Conservation (phyloP, 1,140 invertebrate species). For the Rhagoletis pomonella region DNA sequence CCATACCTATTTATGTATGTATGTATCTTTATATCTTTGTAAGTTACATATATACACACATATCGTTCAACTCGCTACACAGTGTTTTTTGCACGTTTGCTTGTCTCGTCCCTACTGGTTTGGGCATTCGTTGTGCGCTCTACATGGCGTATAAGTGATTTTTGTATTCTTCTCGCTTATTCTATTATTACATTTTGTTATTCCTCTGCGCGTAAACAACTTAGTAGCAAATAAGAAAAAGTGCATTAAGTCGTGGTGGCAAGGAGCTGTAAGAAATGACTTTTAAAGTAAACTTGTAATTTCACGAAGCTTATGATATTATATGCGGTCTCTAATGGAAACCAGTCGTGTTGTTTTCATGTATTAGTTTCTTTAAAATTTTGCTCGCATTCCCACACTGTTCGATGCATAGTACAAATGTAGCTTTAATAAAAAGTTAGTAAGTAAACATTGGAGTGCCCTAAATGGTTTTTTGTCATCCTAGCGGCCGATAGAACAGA, state of each 20-base stretch:
- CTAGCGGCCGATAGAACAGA: too few relatives aligned
- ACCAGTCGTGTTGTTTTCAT: too few relatives aligned
- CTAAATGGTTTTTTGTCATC: too few relatives aligned
- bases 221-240: not conserved
- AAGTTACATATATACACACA: not conserved
- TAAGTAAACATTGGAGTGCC: too few relatives aligned
- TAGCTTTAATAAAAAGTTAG: too few relatives aligned
- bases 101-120: not conserved
- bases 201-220: not conserved
- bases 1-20: not conserved
- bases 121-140: not conserved
- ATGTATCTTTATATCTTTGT: not conserved
- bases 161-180: not conserved
- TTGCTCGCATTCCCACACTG: too few relatives aligned
- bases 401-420: too few relatives aligned
- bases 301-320: too few relatives aligned
- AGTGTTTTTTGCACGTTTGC: not conserved
- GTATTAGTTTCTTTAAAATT: too few relatives aligned
- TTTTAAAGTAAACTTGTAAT: not conserved
- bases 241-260: not conserved
- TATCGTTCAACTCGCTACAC: not conserved
- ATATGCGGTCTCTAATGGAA: too few relatives aligned
- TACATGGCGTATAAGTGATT: constrained; percentile 32
- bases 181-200: not conserved
- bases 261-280: not conserved